Conservation (phyloP, 1,140 invertebrate genomes). For the Meloidogyne hapla region DNA sequence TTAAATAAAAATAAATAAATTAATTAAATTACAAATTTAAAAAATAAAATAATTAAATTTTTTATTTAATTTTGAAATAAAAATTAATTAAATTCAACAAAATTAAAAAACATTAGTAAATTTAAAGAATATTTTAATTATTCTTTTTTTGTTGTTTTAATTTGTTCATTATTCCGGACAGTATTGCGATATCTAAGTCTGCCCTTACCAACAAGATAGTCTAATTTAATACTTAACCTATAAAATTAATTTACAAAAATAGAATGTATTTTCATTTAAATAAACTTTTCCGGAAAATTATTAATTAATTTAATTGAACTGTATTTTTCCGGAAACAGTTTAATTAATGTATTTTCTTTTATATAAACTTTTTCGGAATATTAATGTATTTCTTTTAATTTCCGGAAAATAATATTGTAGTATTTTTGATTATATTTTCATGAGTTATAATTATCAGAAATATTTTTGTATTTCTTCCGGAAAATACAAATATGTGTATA, state of each 20-base stretch:
- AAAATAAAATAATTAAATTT: too few species aligned
- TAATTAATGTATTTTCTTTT: too few species aligned
- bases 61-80: background rate
- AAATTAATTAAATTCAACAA: background rate
- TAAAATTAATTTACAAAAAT: too few species aligned
- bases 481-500: too few species aligned
- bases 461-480: too few species aligned
- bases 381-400: too few species aligned
- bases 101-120: background rate
- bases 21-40: background rate
- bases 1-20: background rate
- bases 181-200: constrained; percentile 41
- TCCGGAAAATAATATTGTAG: too few species aligned
- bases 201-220: constrained; percentile 60
- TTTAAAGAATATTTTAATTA: background rate
- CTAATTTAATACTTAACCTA: constrained; percentile 53
- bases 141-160: background rate
- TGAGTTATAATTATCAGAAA: too few species aligned
- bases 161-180: background rate
- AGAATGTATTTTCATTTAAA: background rate
- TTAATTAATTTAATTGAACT: background rate
- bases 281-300: background rate
- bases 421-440: too few species aligned
- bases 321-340: background rate
- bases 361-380: too few species aligned